phyloP scores from a whole-genome alignment of 2,888 invertebrate genomes.

The Globia sparganii region DNA sequence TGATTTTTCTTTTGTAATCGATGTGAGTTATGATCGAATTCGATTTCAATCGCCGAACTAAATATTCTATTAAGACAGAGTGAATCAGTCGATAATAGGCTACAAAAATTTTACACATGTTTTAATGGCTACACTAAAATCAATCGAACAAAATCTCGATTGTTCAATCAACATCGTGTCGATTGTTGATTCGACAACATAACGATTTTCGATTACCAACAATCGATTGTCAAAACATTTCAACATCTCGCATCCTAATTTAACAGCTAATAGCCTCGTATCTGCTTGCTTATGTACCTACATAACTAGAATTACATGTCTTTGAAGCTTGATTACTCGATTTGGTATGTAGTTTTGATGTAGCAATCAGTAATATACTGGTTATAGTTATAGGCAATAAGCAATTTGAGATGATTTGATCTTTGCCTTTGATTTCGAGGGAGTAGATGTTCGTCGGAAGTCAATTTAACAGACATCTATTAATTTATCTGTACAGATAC shows the following conservation, averaged over 20 bases:
- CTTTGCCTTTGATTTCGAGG: constrained; percentile 30
- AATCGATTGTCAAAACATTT: constrained; percentile 26
- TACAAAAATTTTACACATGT: background rate
- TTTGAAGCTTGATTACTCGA: constrained; percentile 49
- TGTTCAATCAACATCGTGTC: constrained; percentile 12
- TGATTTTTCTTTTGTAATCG: constrained; percentile 9
- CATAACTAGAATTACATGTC: constrained; percentile 36
- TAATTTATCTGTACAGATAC: background rate
- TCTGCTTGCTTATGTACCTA: constrained; percentile 23
- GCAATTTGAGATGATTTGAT: constrained; percentile 47
- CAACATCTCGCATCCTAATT: constrained; percentile 28
- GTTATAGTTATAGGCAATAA: constrained; percentile 40
- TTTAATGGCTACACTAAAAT: background rate
- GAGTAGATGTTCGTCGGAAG: background rate
- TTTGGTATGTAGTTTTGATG: constrained; percentile 45
- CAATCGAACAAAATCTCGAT: background rate
- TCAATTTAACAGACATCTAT: constrained; percentile 8
- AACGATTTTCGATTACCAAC: constrained; percentile 1
- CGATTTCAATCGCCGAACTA: constrained; percentile 3
- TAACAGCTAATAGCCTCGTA: constrained; percentile 35
- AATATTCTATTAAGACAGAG: background rate
- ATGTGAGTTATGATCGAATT: constrained; percentile 9
- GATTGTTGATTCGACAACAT: constrained; percentile 3
- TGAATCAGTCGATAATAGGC: too few relatives aligned
- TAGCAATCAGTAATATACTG: constrained; percentile 51